Percentiles rank a stretch among this genome's conserved stretches.
Conservation (phyloP, 2,888 invertebrate genomes). For the Ypsolopha scabrella region DNA sequence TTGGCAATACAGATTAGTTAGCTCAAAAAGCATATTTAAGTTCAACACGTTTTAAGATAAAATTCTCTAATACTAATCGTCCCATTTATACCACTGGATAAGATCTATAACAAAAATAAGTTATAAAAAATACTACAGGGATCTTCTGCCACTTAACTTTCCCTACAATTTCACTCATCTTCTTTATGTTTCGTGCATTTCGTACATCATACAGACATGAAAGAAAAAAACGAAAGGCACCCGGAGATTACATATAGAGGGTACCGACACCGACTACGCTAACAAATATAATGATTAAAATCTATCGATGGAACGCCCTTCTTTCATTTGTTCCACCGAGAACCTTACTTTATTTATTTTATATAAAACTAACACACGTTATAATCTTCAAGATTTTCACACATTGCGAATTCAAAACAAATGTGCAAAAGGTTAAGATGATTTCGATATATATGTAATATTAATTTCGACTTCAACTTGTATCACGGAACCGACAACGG, state of each 20-base stretch:
- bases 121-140: constrained; percentile 60
- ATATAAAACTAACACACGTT: constrained; percentile 27
- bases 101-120: constrained; percentile 60
- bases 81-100: constrained; percentile 57
- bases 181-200: constrained; percentile 92
- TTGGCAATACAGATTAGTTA: constrained; percentile 69
- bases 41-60: constrained; percentile 39
- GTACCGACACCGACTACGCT: constrained; percentile 69
- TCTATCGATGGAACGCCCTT: constrained; percentile 47
- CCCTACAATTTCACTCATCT: constrained; percentile 71
- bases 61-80: constrained; percentile 62
- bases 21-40: constrained; percentile 52
- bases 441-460: neutral
- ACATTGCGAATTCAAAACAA: constrained; percentile 9
- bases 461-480: neutral
- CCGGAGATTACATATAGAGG: constrained; percentile 61
- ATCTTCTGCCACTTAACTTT: constrained; percentile 41
- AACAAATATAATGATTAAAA: constrained; percentile 65
- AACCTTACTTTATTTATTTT: constrained; percentile 33
- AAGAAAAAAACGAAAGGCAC: constrained; percentile 60
- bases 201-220: constrained; percentile 84
- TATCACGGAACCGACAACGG: neutral
- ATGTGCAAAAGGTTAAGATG: neutral
- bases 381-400: constrained; percentile 56
- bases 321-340: constrained; percentile 30